Evolutionary conservation across 2,888 invertebrate genomes (phyloP).

Genomic region (Rhogogaster chlorosoma): DNA sequence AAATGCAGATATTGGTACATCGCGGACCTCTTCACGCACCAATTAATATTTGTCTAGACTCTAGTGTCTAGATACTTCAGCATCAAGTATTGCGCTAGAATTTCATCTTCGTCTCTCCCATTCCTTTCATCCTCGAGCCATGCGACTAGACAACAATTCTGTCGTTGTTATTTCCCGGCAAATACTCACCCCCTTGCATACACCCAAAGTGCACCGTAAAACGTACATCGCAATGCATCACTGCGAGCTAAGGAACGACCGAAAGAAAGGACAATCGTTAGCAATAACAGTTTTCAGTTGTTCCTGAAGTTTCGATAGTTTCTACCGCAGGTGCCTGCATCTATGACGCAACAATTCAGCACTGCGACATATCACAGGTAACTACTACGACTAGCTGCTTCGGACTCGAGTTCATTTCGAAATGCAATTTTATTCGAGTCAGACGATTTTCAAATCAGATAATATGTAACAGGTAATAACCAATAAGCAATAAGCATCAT

Average conservation of each 20-base stretch:
- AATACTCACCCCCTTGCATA: background rate
- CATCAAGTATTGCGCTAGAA: background rate
- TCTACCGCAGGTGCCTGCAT: background rate
- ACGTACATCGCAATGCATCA: background rate
- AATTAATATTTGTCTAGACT: background rate
- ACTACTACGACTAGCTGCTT: background rate
- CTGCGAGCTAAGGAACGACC: background rate
- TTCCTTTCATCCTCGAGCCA: background rate
- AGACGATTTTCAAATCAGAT: background rate
- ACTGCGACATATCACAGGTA: background rate
- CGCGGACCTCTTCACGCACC: background rate
- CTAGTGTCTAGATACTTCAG: background rate
- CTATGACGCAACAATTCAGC: background rate
- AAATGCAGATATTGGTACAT: background rate
- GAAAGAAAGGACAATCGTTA: constrained; percentile 1
- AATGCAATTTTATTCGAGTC: background rate
- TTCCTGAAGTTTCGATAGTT: background rate
- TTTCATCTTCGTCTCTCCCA: background rate
- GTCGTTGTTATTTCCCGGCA: background rate
- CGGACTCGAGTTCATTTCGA: background rate
- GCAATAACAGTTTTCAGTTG: background rate
- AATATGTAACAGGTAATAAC: constrained; percentile 4
- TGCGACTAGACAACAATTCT: background rate
- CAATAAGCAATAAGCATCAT: constrained; percentile 9
- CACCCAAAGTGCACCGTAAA: background rate